phyloP scores from a whole-genome alignment of 2,113 vertebrate species.

The Taxidea taxus region DNA sequence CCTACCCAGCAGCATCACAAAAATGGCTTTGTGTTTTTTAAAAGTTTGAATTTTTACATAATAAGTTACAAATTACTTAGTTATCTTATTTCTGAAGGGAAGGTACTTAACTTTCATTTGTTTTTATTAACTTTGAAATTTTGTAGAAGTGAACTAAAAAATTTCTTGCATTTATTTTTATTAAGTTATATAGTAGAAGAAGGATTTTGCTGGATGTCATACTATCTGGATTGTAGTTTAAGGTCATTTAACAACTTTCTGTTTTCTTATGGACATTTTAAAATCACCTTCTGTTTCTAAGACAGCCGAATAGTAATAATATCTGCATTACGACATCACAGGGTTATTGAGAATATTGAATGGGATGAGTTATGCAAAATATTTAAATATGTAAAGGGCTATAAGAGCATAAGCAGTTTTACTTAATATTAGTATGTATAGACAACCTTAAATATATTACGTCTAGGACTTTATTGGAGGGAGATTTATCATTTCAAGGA shows the following conservation, averaged over 20 bases:
- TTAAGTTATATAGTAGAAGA: background rate
- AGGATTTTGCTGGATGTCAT: conserved; percentile 36
- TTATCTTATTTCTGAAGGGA: background rate
- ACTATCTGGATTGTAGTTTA: background rate
- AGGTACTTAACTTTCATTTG: conserved; percentile 30
- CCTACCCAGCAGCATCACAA: background rate
- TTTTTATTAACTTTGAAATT: conserved; percentile 47
- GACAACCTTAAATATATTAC: background rate
- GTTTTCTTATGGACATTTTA: background rate
- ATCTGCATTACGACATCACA: background rate
- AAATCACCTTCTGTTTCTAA: conserved; percentile 21
- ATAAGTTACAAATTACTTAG: background rate
- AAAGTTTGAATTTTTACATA: background rate
- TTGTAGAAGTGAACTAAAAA: conserved; percentile 9
- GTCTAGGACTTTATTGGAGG: background rate
- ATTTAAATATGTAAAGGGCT: background rate
- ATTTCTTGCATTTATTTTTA: conserved; percentile 3
- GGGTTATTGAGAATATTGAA: background rate
- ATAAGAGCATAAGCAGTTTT: background rate
- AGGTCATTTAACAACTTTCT: conserved; percentile 13
- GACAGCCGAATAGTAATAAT: background rate
- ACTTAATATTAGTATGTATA: background rate
- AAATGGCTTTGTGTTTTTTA: background rate
- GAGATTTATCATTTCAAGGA: background rate
- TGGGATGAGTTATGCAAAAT: background rate